Evolutionary conservation across 2,888 invertebrate species (phyloP).

Genomic region (Tricholauxania praeusta): DNA sequence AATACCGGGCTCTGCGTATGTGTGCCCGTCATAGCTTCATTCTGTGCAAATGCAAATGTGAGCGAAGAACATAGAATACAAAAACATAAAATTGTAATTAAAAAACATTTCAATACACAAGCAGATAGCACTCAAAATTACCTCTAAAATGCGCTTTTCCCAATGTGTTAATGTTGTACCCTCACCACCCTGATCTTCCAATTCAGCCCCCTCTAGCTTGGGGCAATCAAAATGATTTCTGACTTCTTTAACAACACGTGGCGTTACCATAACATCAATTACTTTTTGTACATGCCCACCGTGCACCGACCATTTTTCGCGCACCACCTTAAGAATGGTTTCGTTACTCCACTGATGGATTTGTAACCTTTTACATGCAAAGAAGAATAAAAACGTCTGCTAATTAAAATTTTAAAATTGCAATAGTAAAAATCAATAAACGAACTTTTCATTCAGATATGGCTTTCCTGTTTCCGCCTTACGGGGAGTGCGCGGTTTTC

Average conservation of each 20-base stretch:
- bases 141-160: slow-evolving; percentile 99
- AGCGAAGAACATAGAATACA: not conserved
- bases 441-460: slow-evolving; percentile 86
- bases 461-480: slow-evolving; percentile 90
- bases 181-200: slow-evolving; percentile 98
- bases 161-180: slow-evolving; percentile 98
- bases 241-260: slow-evolving; percentile 88
- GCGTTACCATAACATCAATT: slow-evolving; percentile 91
- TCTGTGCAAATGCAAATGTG: slow-evolving; percentile 70
- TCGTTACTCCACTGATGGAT: slow-evolving; percentile 95
- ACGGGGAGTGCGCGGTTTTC: slow-evolving; percentile 86
- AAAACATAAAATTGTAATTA: not conserved
- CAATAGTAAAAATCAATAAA: slow-evolving; percentile 11
- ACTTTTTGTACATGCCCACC: slow-evolving; percentile 80
- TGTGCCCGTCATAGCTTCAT: slow-evolving; percentile 99
- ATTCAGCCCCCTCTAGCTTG: slow-evolving; percentile 91
- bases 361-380: slow-evolving; percentile 75
- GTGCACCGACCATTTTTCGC: slow-evolving; percentile 82
- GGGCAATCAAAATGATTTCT: slow-evolving; percentile 89
- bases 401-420: slow-evolving; percentile 12
- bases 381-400: slow-evolving; percentile 16
- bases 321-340: slow-evolving; percentile 82
- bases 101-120: slow-evolving; percentile 9
- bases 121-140: slow-evolving; percentile 62
- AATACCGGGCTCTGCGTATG: slow-evolving; percentile 98